Base-by-base conservation (phyloP, 2,797 vertebrate species). In the Ctenopoma kingsleyae region DNA sequence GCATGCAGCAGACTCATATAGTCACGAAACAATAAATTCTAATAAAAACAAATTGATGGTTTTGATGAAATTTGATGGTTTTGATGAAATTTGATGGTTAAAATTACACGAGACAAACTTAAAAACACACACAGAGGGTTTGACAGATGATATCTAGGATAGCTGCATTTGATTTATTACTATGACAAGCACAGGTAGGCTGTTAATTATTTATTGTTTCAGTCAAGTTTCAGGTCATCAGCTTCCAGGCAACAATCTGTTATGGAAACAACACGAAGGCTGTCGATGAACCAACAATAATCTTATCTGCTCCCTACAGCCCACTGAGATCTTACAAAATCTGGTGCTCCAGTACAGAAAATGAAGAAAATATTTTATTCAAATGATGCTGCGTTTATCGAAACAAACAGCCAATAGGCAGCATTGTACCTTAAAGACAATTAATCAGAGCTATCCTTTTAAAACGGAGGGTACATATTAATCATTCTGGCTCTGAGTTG, bases 191-290 rank as follows among this genome's bases (percentile, higher is more conserved):
- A 48, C 86, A 87, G 86, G 82, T 85, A 85, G 80, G 86, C 81
- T 90, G 91, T 91, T 91, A 92, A 92, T 91, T 90, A 94, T 92
- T 88, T 91, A 93, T 94, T 87, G 85, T 92, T 87, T 88, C 89
- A 92, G 89, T 88, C 86, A 89, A 81, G 87, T 92, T 90, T 91
- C 86, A 92, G 91, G 91, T 94, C 94, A 92, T 90, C 90, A 87
- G 82, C 92, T 91, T 78, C 83, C 67, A 91, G 88, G 88, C 84
- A 90, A 90, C 87, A 92, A 92, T 93, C 90, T 88, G 85, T 93
- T 93, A 85, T 79, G 69, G 84, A 88, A 90, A 88, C 78, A 87
- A 90, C 89, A 92, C 74, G 65, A 85, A 90, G 72, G 78, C 89
- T 90, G 91, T 91, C 94, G 92, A 86, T 84, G 85, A 80, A 84